Conservation (phyloP, 2,888 invertebrate species). For the Pandemis corylana region DNA sequence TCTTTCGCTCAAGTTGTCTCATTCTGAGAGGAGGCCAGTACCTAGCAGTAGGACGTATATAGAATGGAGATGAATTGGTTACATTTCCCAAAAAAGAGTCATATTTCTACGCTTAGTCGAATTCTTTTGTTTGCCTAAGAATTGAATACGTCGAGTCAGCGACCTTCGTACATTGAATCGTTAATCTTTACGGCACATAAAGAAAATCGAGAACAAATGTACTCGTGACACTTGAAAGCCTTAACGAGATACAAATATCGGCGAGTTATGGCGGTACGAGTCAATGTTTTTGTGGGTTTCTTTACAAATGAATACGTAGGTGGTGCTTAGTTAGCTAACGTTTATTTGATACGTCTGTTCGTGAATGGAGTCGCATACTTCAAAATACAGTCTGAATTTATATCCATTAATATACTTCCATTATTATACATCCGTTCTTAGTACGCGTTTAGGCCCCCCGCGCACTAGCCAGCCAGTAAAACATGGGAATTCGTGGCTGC, state of each 20-base stretch:
- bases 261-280: not conserved
- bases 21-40: too few species aligned
- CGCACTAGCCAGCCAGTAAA: too few species aligned
- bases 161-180: constrained; percentile 35
- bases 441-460: too few species aligned
- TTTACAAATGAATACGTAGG: constrained; percentile 6
- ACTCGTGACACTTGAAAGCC: constrained; percentile 30
- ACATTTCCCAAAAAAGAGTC: not conserved
- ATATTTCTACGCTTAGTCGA: constrained; percentile 19
- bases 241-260: constrained; percentile 23
- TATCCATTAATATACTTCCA: too few species aligned
- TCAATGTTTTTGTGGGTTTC: constrained; percentile 2
- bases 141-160: constrained; percentile 30
- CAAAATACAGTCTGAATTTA: not conserved
- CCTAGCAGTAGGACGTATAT: too few species aligned
- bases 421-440: too few species aligned
- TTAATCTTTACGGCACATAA: constrained; percentile 32
- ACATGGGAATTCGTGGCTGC: too few species aligned
- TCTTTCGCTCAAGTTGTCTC: too few species aligned
- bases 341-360: not conserved
- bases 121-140: constrained; percentile 23
- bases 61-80: not conserved
- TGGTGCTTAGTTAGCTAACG: not conserved
- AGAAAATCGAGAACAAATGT: constrained; percentile 31
- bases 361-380: not conserved